Conservation (phyloP, 2,113 vertebrate species). For the Plecotus auritus region DNA sequence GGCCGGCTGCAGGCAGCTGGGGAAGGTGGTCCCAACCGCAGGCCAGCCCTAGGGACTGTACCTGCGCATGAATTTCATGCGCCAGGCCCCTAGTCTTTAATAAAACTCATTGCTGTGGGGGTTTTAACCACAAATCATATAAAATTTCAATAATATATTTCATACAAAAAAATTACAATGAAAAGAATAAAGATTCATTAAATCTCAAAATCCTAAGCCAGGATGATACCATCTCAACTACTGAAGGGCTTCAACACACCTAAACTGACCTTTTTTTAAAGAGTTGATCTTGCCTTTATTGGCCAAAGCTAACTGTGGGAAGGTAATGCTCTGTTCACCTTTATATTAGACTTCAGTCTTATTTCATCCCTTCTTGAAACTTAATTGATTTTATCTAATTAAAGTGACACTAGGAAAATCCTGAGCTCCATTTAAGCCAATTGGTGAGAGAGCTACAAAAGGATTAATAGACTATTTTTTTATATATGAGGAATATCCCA, state of each 20-base stretch:
- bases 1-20: no score
- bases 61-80: no score
- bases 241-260: neutral
- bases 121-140: conserved; percentile 3
- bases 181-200: conserved; percentile 1
- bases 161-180: neutral
- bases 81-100: neutral
- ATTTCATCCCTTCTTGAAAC: neutral
- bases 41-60: no score
- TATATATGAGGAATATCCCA: neutral
- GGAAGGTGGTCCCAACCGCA: no score
- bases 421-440: neutral
- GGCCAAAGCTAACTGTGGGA: neutral
- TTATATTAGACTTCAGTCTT: neutral
- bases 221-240: neutral
- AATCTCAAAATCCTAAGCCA: neutral
- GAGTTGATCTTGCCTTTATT: neutral
- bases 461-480: neutral
- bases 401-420: neutral
- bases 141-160: neutral
- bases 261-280: neutral
- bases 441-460: neutral
- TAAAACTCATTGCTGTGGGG: neutral
- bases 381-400: neutral
- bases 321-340: neutral